These are phyloP conservation scores for Ophraella communa DNA, from an alignment of 2,888 invertebrate genomes.

Conservation along the genomic window DNA sequence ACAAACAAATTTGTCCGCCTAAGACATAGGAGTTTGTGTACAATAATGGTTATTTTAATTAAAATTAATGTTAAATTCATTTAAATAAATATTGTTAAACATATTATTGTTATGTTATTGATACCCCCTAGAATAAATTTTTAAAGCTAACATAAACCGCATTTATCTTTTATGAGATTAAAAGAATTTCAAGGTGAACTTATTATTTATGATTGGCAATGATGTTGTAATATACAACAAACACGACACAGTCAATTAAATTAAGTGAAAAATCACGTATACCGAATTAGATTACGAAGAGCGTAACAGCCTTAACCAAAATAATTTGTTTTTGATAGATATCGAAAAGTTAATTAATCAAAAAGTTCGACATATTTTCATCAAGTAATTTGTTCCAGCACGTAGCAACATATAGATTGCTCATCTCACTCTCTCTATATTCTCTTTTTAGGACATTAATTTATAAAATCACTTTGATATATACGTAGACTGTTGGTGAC, in stretches of 20 bases:
- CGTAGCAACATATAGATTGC: neutral
- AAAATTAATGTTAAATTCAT: no score
- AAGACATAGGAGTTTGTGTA: no score
- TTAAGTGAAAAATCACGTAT: neutral
- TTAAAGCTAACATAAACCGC: no score
- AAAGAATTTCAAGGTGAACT: neutral
- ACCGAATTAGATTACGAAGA: constrained; percentile 3
- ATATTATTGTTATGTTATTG: no score
- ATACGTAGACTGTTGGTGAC: neutral
- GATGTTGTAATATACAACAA: neutral
- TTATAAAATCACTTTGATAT: neutral
- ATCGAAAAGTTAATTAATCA: constrained; percentile 11
- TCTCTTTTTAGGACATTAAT: neutral
- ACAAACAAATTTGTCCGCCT: no score
- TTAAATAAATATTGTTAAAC: no score
- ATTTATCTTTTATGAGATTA: no score
- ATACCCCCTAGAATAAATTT: no score
- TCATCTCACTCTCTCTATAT: neutral
- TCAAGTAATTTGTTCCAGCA: constrained; percentile 11
- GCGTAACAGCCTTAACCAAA: constrained; percentile 6
- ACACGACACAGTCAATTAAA: constrained; percentile 1
- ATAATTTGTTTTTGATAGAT: constrained; percentile 11
- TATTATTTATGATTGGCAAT: neutral
- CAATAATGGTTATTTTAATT: no score
- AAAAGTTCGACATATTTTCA: constrained; percentile 9